A percentile compares a stretch with the other conserved stretches of the same genome.
Evolutionary conservation across 92 coral and sea anemone genomes (phyloP).

Genomic region (Heliopora coerulea): DNA sequence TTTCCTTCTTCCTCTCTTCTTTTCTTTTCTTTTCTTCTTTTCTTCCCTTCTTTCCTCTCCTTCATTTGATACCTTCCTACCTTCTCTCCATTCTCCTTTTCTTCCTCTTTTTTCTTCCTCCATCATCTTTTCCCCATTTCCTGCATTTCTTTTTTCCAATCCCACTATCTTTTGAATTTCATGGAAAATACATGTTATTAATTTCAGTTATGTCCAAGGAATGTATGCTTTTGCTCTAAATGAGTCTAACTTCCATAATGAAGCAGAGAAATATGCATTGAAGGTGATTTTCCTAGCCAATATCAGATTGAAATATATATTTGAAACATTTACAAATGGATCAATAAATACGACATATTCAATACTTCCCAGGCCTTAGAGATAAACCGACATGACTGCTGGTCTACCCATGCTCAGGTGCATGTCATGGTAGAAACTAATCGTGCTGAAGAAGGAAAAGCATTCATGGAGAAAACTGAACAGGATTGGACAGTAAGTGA

Average conservation of each 20-base stretch:
- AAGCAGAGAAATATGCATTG: constrained; percentile 73
- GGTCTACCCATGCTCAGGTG: constrained; percentile 44
- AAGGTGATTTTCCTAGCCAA: constrained; percentile 48
- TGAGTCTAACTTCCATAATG: constrained; percentile 78
- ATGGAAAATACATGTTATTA: background rate
- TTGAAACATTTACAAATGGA: no score
- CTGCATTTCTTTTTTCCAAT: background rate
- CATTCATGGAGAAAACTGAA: constrained; percentile 34
- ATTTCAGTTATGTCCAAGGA: constrained; percentile 52
- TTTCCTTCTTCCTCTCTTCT: background rate
- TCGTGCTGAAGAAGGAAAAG: constrained; percentile 37
- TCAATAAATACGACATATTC: no score
- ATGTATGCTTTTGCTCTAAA: constrained; percentile 97
- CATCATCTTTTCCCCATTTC: background rate
- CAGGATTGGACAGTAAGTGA: constrained; percentile 30
- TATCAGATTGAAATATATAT: background rate
- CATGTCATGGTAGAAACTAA: constrained; percentile 35
- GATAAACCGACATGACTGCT: constrained; percentile 32
- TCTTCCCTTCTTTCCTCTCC: background rate
- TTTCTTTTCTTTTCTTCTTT: background rate
- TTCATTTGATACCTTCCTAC: background rate
- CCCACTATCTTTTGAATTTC: background rate
- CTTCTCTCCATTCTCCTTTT: background rate
- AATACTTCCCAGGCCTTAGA: constrained; percentile 29
- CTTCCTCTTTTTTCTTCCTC: background rate